Evolutionary conservation across 2,888 invertebrate genomes (phyloP).

Genomic region (Steinernema hermaphroditum): DNA sequence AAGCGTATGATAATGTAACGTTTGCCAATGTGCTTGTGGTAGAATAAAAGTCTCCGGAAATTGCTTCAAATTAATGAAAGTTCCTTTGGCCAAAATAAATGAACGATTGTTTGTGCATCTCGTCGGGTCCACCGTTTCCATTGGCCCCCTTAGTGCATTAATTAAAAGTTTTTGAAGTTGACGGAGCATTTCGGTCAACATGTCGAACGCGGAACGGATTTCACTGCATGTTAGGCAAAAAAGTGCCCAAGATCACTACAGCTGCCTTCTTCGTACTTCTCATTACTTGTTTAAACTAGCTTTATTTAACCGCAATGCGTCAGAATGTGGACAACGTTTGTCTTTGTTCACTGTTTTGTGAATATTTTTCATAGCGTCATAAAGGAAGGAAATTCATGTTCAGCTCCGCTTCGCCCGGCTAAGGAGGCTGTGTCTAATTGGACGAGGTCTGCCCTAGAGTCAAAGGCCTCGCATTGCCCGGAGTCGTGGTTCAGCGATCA

Average conservation of each 20-base stretch:
- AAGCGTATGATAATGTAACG: not conserved
- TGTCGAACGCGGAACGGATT: no score
- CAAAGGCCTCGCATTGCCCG: no score
- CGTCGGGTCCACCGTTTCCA: not conserved
- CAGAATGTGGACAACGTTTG: slow-evolving; percentile 8
- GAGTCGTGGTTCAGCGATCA: no score
- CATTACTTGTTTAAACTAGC: slow-evolving; percentile 20
- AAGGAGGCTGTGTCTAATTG: no score
- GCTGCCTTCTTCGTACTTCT: not conserved
- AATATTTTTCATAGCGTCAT: no score
- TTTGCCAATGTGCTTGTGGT: not conserved
- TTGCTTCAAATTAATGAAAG: slow-evolving; percentile 1
- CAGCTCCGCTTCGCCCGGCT: no score
- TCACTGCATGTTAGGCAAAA: no score
- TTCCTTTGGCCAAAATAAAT: slow-evolving; percentile 9
- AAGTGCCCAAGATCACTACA: not conserved
- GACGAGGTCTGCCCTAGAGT: no score
- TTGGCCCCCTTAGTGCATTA: no score
- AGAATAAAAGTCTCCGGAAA: not conserved
- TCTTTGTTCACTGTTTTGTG: slow-evolving; percentile 8
- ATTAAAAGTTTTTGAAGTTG: no score
- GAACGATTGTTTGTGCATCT: not conserved
- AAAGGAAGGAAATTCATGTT: no score
- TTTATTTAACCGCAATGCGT: not conserved
- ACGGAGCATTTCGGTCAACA: no score